These are phyloP conservation scores for Bicyclus anynana DNA, from an alignment of 1,140 invertebrate genomes.

Conservation along the genomic window DNA sequence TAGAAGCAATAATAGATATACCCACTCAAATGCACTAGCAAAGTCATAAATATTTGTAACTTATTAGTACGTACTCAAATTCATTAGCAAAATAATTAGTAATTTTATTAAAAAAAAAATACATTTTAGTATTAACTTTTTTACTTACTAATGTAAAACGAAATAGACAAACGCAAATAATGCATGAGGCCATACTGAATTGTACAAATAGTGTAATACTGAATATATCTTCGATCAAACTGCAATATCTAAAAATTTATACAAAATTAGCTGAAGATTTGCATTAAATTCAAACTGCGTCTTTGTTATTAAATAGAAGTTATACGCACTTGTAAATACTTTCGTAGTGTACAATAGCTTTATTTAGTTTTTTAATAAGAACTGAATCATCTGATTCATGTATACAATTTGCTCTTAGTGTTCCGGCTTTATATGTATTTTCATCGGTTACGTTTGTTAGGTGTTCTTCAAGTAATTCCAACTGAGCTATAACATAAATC, in stretches of 20 bases:
- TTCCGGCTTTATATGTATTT: background rate
- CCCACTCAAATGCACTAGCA: no score
- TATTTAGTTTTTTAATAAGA: constrained; percentile 32
- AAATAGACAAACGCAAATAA: constrained; percentile 55
- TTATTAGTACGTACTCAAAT: background rate
- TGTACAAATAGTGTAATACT: constrained; percentile 48
- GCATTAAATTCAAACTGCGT: constrained; percentile 1
- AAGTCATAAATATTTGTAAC: background rate
- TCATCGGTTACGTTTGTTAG: constrained; percentile 31
- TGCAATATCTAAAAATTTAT: constrained; percentile 46
- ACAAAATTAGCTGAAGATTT: background rate
- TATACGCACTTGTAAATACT: constrained; percentile 39
- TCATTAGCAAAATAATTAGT: background rate
- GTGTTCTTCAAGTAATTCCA: constrained; percentile 49
- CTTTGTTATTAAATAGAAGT: no score
- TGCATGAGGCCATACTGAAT: constrained; percentile 47
- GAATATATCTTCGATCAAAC: constrained; percentile 46
- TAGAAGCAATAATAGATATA: constrained; percentile 23
- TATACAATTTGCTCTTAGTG: background rate
- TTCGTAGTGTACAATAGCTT: constrained; percentile 43
- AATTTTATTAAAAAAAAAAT: no score
- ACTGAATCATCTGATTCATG: constrained; percentile 15
- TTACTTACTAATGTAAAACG: constrained; percentile 55
- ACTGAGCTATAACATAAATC: constrained; percentile 48
- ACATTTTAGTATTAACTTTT: background rate